A percentile compares a stretch with the other conserved stretches of the same genome.
Evolutionary conservation across 2,797 vertebrate species (phyloP).

Genomic region (Spinus olivaceus): DNA sequence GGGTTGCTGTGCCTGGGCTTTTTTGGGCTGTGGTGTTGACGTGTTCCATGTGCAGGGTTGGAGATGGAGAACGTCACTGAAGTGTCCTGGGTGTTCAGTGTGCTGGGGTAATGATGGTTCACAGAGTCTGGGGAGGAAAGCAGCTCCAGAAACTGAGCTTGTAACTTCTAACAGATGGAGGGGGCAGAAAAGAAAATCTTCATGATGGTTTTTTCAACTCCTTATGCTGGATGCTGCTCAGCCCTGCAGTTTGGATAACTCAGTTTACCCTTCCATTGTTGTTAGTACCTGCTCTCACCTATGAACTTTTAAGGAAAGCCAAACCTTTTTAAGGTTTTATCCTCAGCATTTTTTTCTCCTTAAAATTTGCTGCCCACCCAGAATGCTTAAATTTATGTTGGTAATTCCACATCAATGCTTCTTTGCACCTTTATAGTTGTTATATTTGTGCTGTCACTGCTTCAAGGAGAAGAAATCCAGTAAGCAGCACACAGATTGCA

Average conservation of each 20-base stretch:
- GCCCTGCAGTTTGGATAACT: neutral
- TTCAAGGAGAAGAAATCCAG: neutral
- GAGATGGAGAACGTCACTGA: neutral
- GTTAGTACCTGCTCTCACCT: neutral
- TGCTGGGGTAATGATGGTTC: neutral
- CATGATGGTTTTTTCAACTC: neutral
- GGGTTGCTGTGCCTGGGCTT: neutral
- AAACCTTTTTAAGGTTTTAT: neutral
- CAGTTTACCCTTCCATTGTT: fast-evolving
- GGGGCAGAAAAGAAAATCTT: fast-evolving
- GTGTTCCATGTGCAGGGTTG: neutral
- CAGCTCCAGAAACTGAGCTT: neutral
- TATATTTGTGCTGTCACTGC: neutral
- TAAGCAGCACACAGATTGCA: neutral
- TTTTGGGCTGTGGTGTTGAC: fast-evolving
- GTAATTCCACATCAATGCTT: neutral
- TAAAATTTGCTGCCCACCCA: neutral
- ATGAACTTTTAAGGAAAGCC: fast-evolving
- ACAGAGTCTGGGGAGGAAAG: neutral
- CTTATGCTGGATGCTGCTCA: neutral
- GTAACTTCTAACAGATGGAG: neutral
- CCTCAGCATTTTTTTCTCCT: neutral
- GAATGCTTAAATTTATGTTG: neutral
- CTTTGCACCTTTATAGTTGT: neutral
- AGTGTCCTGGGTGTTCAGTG: neutral